Evolutionary conservation across 2,888 invertebrate species (phyloP).

Genomic region (Tenthredo livida): DNA sequence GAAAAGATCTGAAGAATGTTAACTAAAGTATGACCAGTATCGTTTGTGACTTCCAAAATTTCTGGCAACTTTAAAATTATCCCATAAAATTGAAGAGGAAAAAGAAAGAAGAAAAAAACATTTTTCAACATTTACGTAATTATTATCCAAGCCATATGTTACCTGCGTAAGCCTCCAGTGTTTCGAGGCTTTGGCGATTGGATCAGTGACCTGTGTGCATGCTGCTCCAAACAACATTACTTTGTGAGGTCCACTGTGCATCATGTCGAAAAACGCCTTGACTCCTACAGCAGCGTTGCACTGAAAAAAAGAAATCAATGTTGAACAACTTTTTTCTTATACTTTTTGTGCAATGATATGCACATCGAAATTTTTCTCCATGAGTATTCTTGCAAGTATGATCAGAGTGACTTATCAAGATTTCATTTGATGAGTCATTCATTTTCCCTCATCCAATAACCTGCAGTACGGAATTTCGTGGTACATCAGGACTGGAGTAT

Average conservation of each 20-base stretch:
- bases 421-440: neutral
- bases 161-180: conserved; percentile 98
- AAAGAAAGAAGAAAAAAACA: too few relatives aligned
- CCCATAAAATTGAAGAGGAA: neutral
- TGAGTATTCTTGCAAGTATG: neutral
- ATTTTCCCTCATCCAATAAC: too few relatives aligned
- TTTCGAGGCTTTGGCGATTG: conserved; percentile 97
- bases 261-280: conserved; percentile 97
- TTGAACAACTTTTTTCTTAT: neutral
- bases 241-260: conserved; percentile 95
- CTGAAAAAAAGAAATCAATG: conserved; percentile 79
- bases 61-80: neutral
- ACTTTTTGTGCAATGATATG: neutral
- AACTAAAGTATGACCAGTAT: neutral
- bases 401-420: neutral
- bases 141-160: conserved; percentile 62
- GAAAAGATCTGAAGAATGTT: neutral
- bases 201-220: conserved; percentile 97
- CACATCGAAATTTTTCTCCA: neutral
- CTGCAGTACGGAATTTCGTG: neutral
- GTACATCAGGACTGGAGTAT: neutral
- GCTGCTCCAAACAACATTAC: conserved; percentile 98
- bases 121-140: neutral
- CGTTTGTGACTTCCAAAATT: neutral
- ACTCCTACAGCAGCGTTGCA: conserved; percentile 97